Percentiles rank a stretch among this genome's conserved stretches.
Conservation (phyloP, 2,113 vertebrate genomes). For the Phycodurus eques region DNA sequence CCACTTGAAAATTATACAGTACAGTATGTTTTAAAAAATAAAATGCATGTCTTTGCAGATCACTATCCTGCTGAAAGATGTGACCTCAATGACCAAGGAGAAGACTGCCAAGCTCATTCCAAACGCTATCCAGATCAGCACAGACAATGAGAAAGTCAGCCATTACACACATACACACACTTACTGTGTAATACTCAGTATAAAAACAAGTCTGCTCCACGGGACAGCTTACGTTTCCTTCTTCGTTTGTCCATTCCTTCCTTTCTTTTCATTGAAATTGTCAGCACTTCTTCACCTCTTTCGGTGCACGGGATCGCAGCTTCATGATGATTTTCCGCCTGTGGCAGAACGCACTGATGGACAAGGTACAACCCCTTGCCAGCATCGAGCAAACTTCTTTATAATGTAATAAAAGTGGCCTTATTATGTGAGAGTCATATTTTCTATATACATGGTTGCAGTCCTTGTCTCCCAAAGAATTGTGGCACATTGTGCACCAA, state of each 20-base stretch:
- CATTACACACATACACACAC: not conserved
- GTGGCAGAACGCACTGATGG: conserved; percentile 88
- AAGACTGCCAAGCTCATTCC: conserved; percentile 91
- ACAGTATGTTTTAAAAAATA: not conserved
- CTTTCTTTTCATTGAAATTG: conserved; percentile 2
- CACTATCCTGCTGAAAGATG: conserved; percentile 87
- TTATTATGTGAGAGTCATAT: not conserved
- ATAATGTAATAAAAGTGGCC: not conserved
- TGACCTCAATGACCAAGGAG: conserved; percentile 86
- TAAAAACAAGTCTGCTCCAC: conserved; percentile 24
- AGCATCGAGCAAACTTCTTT: not conserved
- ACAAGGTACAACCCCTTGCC: conserved; percentile 75
- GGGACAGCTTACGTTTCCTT: conserved; percentile 8
- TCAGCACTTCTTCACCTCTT: conserved; percentile 90
- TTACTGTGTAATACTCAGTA: not conserved
- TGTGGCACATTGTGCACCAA: conserved; percentile 91
- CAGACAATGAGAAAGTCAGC: conserved; percentile 81
- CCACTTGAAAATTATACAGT: no score
- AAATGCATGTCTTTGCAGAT: conserved; percentile 65
- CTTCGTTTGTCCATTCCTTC: not conserved
- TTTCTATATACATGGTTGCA: conserved; percentile 32
- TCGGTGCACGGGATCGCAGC: conserved; percentile 87
- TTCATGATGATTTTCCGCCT: conserved; percentile 89
- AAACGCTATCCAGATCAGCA: conserved; percentile 90
- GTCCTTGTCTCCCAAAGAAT: conserved; percentile 85